A percentile compares a stretch with the other conserved stretches of the same genome.
Evolutionary conservation across 2,888 invertebrate genomes (phyloP).

Genomic region (Epistrophella euchroma): DNA sequence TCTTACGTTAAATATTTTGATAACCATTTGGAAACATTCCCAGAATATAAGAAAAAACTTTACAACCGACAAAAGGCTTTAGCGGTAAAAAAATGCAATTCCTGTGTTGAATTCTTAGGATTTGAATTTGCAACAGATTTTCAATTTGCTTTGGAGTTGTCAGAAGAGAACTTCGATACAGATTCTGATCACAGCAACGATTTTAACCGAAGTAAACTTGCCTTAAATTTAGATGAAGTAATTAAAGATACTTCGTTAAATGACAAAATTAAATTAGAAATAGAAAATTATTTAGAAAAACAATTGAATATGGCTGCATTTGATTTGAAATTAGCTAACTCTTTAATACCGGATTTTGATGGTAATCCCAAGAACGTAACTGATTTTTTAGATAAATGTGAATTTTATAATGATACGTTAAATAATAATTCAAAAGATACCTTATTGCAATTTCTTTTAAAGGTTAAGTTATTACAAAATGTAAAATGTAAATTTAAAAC

Average conservation of each 20-base stretch:
- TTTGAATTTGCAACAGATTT: slow-evolving; percentile 23
- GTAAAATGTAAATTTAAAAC: slow-evolving; percentile 27
- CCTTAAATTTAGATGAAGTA: neutral
- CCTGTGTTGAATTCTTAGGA: slow-evolving; percentile 32
- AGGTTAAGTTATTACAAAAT: neutral
- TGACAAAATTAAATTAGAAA: neutral
- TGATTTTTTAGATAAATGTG: slow-evolving; percentile 3
- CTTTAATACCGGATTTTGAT: slow-evolving; percentile 18
- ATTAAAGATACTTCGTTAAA: neutral
- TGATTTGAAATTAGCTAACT: slow-evolving; percentile 19
- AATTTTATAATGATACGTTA: slow-evolving; percentile 21
- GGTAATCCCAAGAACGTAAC: neutral
- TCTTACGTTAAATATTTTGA: slow-evolving; percentile 7
- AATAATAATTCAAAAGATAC: neutral
- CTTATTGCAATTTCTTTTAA: slow-evolving; percentile 9
- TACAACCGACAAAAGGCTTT: slow-evolving; percentile 2
- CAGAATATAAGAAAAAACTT: slow-evolving; percentile 13
- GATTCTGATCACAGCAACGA: neutral
- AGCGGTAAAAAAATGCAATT: slow-evolving; percentile 3
- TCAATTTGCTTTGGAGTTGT: slow-evolving; percentile 13
- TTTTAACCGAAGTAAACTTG: neutral
- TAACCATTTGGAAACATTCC: neutral
- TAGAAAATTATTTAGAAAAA: neutral
- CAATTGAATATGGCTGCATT: slow-evolving; percentile 14
- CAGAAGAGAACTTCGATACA: neutral